These are phyloP conservation scores for Perognathus longimembris DNA, from an alignment of 2,113 vertebrate genomes.

Conservation along the genomic window DNA sequence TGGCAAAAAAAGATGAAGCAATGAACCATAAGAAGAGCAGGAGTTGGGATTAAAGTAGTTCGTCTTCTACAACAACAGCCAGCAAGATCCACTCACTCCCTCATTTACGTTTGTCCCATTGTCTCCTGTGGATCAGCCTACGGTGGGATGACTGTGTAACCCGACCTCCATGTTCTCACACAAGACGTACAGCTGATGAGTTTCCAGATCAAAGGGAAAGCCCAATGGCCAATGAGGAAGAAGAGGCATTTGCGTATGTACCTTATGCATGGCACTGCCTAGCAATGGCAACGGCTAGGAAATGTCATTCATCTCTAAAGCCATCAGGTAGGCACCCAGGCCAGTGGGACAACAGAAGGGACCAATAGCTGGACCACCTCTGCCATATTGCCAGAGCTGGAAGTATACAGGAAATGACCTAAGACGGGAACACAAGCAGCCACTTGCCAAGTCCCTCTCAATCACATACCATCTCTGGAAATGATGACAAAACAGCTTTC, in stretches of 20 bases:
- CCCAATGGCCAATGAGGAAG: not conserved
- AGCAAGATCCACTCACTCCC: too few species aligned
- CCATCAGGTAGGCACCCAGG: not conserved
- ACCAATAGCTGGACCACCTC: not conserved
- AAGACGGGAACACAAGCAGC: not conserved
- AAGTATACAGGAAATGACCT: not conserved
- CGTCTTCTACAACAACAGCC: too few species aligned
- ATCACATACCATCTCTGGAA: not conserved
- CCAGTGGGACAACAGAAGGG: not conserved
- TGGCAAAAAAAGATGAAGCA: not conserved
- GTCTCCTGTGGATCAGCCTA: not conserved
- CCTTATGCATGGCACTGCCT: rapidly evolving
- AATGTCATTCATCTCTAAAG: rapidly evolving
- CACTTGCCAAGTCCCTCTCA: not conserved
- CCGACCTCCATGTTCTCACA: too few species aligned
- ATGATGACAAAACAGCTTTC: not conserved
- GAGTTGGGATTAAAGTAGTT: rapidly evolving
- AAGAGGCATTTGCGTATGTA: rapidly evolving
- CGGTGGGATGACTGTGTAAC: not conserved
- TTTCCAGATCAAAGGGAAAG: not conserved
- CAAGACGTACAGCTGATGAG: not conserved
- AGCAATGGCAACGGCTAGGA: rapidly evolving
- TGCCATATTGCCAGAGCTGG: not conserved
- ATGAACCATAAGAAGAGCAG: not conserved
- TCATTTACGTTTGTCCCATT: not conserved